Evolutionary conservation across 1,140 invertebrate species (phyloP).

Genomic region (Eueides isabella): DNA sequence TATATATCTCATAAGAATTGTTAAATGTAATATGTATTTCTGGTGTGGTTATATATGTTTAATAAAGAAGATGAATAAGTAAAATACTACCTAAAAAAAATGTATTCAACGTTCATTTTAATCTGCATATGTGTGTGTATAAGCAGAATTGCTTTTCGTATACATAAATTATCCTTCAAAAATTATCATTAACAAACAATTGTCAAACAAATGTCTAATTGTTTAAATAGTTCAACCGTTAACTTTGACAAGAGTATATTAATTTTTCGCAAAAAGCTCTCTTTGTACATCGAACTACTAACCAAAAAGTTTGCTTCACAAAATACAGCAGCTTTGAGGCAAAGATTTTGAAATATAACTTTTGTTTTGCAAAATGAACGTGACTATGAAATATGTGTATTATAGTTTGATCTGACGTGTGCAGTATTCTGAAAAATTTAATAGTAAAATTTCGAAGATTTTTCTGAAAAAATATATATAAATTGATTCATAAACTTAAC

Average conservation of each 20-base stretch:
- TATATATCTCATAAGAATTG: too few relatives aligned
- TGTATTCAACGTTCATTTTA: too few relatives aligned
- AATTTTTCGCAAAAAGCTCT: not conserved
- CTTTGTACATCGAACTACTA: not conserved
- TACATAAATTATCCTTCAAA: not conserved
- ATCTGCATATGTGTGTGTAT: too few relatives aligned
- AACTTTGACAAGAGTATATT: not conserved
- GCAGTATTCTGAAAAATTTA: not conserved
- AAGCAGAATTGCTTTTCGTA: not conserved
- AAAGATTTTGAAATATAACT: conserved; percentile 10
- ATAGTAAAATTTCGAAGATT: too few relatives aligned
- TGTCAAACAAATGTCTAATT: too few relatives aligned
- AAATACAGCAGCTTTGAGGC: not conserved
- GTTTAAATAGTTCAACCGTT: not conserved
- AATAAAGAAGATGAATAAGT: too few relatives aligned
- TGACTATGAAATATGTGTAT: not conserved
- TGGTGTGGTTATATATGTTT: too few relatives aligned
- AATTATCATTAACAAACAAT: not conserved
- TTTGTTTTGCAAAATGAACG: not conserved
- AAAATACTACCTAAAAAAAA: too few relatives aligned
- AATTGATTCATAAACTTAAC: too few relatives aligned
- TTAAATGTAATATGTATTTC: too few relatives aligned
- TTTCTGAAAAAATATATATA: too few relatives aligned
- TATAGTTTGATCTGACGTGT: not conserved
- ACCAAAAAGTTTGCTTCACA: not conserved